Base-by-base conservation (phyloP, 2,888 invertebrate species). In the Neuroscelio doddi region DNA sequence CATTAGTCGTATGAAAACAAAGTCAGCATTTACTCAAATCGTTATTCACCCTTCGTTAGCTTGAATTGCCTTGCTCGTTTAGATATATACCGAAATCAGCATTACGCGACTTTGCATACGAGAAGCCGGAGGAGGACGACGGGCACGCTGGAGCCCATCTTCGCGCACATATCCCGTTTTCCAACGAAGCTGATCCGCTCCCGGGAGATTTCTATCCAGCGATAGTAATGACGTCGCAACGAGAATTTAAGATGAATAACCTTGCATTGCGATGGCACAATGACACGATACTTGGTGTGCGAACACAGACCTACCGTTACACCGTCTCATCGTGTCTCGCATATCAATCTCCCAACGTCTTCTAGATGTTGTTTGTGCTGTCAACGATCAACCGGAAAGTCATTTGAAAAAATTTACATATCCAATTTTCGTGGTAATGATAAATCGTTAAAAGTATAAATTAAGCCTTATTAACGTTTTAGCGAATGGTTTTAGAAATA, bases 211-310 rank as follows among this genome's bases (percentile, higher is more conserved):
- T 79, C 80, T 77, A 81, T 81, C 81, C 76, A 74, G 73, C 77
- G 78, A 81, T 81, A 78, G 79, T 74, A 81, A 80, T 80, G 80
- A 81, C 80, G 80, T 77, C 77, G 80, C 79, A 72, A 78, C 73
- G 74, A 80, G 82, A 82, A 82, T 82, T 79, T 76, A 76, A 79
- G 82, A 83, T 81, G 81, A 80, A 82, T 82, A 82, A 82, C 82
- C 82, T 81, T 80, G 81, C 82, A 82, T 81, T 82, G 81, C 80
- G 81, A 77, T 80, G 80, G 80, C 77, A 77, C 80, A 78, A 80
- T 77, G 81, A 79, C 80, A 79, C 75, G 75, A 75, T 74, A 71
- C 74, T 76, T 78, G 77, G 77, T 79, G 78, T 76, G 81, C 79
- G 72, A 77, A 75, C 74, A 74, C 71, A 74, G 76, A 57, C 72